Conservation (phyloP, 1,140 invertebrate species). For the Drosophila takahashii region DNA sequence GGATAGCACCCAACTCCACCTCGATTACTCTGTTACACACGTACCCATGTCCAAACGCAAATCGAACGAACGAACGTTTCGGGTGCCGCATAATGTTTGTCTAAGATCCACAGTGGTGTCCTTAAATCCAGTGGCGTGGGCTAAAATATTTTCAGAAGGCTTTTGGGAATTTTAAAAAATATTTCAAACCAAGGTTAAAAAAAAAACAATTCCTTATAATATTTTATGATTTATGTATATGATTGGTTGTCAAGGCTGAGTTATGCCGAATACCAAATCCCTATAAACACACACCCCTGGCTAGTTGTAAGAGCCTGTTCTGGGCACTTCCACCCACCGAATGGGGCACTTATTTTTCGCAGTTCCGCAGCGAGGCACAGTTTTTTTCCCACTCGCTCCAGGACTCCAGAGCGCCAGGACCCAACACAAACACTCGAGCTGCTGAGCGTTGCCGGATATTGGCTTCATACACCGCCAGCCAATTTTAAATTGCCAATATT, state of each 20-base stretch:
- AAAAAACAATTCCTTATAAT: too few species aligned
- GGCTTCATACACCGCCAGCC: constrained; percentile 81
- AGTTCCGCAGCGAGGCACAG: neutral
- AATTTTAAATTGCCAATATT: constrained; percentile 83
- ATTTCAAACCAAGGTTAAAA: too few species aligned
- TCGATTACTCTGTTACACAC: constrained; percentile 9
- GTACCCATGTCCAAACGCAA: constrained; percentile 12
- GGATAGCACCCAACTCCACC: constrained; percentile 21
- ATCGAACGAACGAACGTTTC: constrained; percentile 50
- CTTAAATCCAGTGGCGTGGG: constrained; percentile 2
- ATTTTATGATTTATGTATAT: too few species aligned
- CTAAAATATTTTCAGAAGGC: neutral
- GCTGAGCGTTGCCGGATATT: constrained; percentile 70
- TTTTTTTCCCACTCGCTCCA: constrained; percentile 15
- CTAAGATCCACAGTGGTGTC: constrained; percentile 70
- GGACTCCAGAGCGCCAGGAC: constrained; percentile 7
- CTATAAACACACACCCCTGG: neutral
- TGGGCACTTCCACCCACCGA: neutral
- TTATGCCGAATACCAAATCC: neutral
- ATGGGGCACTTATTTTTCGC: constrained; percentile 1
- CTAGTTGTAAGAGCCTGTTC: neutral
- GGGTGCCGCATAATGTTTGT: constrained; percentile 69
- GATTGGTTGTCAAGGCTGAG: too few species aligned
- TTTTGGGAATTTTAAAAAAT: too few species aligned
- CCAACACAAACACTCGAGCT: constrained; percentile 52